Evolutionary conservation across 2,888 invertebrate species (phyloP), one percentile per base, ranked within the genome.

Genomic region (Caenorhabditis imperialis): DNA sequence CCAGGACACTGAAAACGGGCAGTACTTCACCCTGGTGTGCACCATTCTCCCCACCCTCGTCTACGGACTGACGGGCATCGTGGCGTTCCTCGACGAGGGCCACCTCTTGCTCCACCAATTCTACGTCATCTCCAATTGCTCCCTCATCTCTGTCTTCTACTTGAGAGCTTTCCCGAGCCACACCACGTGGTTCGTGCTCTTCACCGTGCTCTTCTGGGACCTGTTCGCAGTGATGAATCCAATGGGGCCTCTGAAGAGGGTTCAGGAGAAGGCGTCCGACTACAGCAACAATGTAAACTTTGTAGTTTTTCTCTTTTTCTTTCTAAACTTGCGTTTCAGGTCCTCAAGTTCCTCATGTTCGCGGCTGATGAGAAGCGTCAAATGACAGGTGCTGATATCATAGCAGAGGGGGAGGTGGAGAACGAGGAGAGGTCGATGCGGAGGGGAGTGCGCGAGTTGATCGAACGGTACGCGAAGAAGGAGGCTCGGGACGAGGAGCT

Each of bases 151-250:
- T 3, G 58, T 82, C 12, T 83, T 78, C 62, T 84, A 84, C 44
- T 71, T 84, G 18, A 48, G 81, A 20, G 69, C 75, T 33, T 76
- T 84, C 35, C 84, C 84, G 4, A 72, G 67, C 7, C 47, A 78
- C 37, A 84, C 84, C 12, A 71, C 82, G 1, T 83, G 84, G 84
- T 82, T 84, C 38, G 62, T 83, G 2, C 65, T 83, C n/a, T 73
- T 72, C 30, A 57, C 62, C 14, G 79, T 83, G 6, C 75, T 79
- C 14, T 57, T 77, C 16, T 84, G 83, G 84, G 83, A 84, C 37
- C 38, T 81, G 2, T 85, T 84, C 50, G 84, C 85, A 8, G 85
- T 85, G 12, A 45, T 83, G 18, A 73, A 83, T 2, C 81, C 83
- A 5, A 67, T 78, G 38, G 85, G 85, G 0, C 85, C 85, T 2